These are phyloP conservation scores for Xestia c-nigrum DNA, from an alignment of 2,888 invertebrate genomes.

Conservation along the genomic window DNA sequence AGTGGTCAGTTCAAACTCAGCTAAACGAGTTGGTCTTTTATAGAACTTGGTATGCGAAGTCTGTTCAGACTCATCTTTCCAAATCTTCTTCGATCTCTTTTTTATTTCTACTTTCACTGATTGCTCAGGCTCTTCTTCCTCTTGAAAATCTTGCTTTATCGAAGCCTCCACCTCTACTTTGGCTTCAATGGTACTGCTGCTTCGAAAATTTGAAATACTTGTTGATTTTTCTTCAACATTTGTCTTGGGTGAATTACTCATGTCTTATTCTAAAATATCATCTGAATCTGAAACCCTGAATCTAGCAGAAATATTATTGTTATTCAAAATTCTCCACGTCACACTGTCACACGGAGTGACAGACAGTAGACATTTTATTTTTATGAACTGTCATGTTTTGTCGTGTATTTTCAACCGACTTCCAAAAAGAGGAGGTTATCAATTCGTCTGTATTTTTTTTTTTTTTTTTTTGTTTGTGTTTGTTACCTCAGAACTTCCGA, in stretches of 20 bases:
- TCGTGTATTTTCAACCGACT: conserved; percentile 6
- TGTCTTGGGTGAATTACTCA: conserved; percentile 3
- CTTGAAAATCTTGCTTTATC: neutral
- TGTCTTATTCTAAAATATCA: conserved; percentile 6
- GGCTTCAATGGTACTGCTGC: neutral
- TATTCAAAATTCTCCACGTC: neutral
- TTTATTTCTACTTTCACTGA: neutral
- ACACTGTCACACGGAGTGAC: neutral
- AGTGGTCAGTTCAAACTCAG: conserved; percentile 70
- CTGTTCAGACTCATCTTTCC: conserved; percentile 59
- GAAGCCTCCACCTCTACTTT: too few species aligned
- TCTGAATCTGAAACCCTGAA: conserved; percentile 1
- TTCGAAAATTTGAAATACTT: neutral
- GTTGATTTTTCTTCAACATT: neutral
- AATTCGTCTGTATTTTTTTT: too few species aligned
- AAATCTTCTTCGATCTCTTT: conserved; percentile 58
- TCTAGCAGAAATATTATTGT: neutral
- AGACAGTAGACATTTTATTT: conserved; percentile 7
- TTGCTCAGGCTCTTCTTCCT: neutral
- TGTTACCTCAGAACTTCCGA: too few species aligned
- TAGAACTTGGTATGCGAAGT: conserved; percentile 79
- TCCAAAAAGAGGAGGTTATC: too few species aligned
- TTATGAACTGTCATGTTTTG: neutral
- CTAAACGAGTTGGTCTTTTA: conserved; percentile 61
- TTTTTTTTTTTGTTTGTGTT: too few species aligned